Conservation (phyloP, 2,113 vertebrate genomes). For the Lamprologus lemairii region DNA sequence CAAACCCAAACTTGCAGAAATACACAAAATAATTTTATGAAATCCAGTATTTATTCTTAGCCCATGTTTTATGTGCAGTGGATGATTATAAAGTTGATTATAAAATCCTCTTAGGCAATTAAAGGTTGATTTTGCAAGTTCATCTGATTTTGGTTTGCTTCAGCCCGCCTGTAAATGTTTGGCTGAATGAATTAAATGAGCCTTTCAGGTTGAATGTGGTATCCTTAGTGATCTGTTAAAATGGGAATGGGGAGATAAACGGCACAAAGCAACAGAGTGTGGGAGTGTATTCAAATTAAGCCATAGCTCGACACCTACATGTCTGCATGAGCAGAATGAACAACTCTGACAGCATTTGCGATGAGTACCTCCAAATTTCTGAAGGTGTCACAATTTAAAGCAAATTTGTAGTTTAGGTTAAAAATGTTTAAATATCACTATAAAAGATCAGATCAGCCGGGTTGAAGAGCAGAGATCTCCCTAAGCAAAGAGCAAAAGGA, state of each 20-base stretch:
- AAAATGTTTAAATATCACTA: background rate
- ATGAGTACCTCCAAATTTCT: background rate
- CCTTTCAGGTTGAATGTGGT: background rate
- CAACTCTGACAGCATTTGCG: background rate
- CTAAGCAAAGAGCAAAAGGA: background rate
- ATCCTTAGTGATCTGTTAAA: slow-evolving; percentile 3
- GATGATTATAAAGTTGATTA: background rate
- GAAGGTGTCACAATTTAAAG: background rate
- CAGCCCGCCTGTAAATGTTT: background rate
- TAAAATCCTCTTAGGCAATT: background rate
- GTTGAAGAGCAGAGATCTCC: background rate
- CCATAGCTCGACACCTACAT: slow-evolving; percentile 24
- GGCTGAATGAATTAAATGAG: background rate
- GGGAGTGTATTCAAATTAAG: slow-evolving; percentile 42
- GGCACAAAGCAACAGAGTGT: slow-evolving; percentile 5
- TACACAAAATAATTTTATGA: background rate
- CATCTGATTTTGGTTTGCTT: background rate
- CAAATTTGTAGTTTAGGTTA: background rate
- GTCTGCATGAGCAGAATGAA: slow-evolving; percentile 20
- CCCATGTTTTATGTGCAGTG: background rate
- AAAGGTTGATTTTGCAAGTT: background rate
- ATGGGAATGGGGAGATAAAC: background rate
- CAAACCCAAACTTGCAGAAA: background rate
- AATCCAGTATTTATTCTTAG: background rate
- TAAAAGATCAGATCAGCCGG: background rate